phyloP scores from a whole-genome alignment of 2,113 vertebrate species.

The Hippocampus comes region DNA sequence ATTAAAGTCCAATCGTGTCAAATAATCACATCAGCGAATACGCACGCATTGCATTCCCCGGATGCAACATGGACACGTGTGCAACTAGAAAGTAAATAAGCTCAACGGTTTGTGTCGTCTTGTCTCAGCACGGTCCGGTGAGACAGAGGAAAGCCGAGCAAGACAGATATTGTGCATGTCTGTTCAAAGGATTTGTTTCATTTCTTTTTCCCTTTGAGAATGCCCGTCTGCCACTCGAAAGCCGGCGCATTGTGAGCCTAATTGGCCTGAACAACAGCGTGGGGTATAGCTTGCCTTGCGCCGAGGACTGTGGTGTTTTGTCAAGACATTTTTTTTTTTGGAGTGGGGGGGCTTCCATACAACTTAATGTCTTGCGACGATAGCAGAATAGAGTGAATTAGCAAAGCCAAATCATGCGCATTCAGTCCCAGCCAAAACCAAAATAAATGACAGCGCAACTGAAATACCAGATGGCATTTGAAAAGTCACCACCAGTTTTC shows the following conservation, averaged over 20 bases:
- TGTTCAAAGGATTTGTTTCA: constrained; percentile 13
- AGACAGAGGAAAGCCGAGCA: constrained; percentile 23
- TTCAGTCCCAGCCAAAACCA: not conserved
- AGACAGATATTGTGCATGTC: constrained; percentile 32
- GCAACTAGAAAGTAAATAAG: constrained; percentile 25
- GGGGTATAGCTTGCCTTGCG: constrained; percentile 45
- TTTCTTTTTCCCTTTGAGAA: constrained; percentile 19
- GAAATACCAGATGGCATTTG: constrained; percentile 22
- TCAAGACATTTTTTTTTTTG: constrained; percentile 22
- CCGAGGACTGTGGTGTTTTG: constrained; percentile 40
- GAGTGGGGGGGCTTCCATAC: constrained; percentile 7
- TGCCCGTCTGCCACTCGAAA: constrained; percentile 27
- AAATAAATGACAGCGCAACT: not conserved
- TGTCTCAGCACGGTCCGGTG: constrained; percentile 28
- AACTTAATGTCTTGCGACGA: not conserved
- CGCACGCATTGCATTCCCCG: not conserved
- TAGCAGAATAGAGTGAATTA: not conserved
- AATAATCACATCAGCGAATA: not conserved
- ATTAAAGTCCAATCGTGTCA: not conserved
- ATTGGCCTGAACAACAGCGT: constrained; percentile 59
- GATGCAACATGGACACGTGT: constrained; percentile 32
- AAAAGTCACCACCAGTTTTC: constrained; percentile 15
- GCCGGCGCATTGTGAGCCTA: constrained; percentile 53
- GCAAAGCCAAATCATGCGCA: not conserved
- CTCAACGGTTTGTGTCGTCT: constrained; percentile 42